Evolutionary conservation across 1,140 invertebrate genomes (phyloP).

Genomic region (Leptestheria dahalacensis): DNA sequence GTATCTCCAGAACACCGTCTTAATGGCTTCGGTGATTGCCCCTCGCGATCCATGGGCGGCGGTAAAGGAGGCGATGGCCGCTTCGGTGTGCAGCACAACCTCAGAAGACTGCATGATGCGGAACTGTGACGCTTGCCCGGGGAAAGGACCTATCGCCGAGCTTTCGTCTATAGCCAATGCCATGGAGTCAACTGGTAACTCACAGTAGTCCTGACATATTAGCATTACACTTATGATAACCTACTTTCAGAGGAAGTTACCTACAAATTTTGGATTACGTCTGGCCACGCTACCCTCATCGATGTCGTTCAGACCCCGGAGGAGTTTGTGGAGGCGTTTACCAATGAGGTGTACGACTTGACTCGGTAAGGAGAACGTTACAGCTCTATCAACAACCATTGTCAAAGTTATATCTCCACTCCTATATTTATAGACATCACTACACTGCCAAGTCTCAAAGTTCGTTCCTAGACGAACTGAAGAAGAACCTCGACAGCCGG

Average conservation of each 20-base stretch:
- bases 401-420: no score
- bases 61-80: neutral
- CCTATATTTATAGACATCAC: neutral
- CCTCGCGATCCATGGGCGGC: neutral
- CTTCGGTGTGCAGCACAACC: neutral
- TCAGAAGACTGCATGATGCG: neutral
- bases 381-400: neutral
- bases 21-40: neutral
- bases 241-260: neutral
- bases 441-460: neutral
- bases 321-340: neutral
- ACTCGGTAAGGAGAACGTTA: neutral
- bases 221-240: neutral
- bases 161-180: neutral
- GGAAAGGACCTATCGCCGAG: neutral
- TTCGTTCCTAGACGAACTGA: neutral
- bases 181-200: neutral
- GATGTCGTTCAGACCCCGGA: neutral
- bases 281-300: neutral
- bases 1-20: neutral
- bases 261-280: neutral
- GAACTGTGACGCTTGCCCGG: neutral
- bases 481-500: neutral
- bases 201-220: neutral
- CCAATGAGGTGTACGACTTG: neutral